Conservation (phyloP, 1,140 invertebrate species). For the Rhizoglyphus robini region DNA sequence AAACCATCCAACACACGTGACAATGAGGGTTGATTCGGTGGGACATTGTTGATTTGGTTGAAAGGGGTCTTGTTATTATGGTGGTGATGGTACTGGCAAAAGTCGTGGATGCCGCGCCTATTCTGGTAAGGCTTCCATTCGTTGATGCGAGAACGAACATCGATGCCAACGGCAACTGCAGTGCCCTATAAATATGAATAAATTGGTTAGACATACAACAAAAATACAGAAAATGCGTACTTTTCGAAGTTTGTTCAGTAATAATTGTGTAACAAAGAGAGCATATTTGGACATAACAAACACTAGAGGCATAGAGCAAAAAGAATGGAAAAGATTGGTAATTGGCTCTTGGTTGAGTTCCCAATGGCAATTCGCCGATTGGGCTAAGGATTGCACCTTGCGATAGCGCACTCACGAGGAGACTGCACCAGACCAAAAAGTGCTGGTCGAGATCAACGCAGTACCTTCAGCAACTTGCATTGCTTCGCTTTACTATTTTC, state of each 20-base stretch:
- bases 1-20: neutral
- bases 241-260: neutral
- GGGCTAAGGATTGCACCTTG: too few relatives aligned
- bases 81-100: neutral
- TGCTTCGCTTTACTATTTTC: too few relatives aligned
- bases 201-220: neutral
- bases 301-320: neutral
- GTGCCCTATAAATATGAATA: neutral
- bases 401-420: too few relatives aligned
- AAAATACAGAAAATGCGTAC: neutral
- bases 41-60: neutral
- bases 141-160: slow-evolving; percentile 5
- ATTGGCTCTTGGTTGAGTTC: too few relatives aligned
- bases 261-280: neutral
- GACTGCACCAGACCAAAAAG: too few relatives aligned
- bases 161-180: slow-evolving; percentile 2
- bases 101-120: neutral
- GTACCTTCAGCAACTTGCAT: too few relatives aligned
- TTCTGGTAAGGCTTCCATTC: neutral
- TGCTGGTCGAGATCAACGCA: too few relatives aligned
- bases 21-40: neutral
- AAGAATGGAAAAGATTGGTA: neutral
- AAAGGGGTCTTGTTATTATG: neutral
- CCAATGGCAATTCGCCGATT: too few relatives aligned
- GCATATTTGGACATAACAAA: neutral